These are phyloP conservation scores for Leistus spinibarbis DNA, from an alignment of 2,888 invertebrate species.

Conservation along the genomic window DNA sequence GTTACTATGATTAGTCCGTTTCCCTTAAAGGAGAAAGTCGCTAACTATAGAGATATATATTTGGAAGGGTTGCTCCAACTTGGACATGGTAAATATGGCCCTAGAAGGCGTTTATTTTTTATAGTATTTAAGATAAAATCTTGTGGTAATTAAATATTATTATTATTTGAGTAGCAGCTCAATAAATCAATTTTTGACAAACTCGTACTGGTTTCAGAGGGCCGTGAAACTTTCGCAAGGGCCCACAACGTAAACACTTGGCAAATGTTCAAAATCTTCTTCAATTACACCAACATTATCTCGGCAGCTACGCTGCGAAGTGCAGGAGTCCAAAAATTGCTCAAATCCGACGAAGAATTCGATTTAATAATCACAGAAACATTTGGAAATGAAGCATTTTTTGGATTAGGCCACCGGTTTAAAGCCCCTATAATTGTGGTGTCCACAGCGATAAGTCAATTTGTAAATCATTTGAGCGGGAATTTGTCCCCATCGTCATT, in stretches of 20 bases:
- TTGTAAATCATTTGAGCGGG: slow-evolving; percentile 47
- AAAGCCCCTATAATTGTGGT: slow-evolving; percentile 52
- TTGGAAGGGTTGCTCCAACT: slow-evolving; percentile 42
- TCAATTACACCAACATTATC: background rate
- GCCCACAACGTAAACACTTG: background rate
- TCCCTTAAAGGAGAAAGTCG: slow-evolving; percentile 41
- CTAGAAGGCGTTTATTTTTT: too few species aligned
- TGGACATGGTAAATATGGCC: background rate
- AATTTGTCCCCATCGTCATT: slow-evolving; percentile 52
- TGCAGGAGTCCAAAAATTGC: slow-evolving; percentile 10
- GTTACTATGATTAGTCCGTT: slow-evolving; percentile 59
- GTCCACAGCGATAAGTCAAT: slow-evolving; percentile 46
- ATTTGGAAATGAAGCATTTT: slow-evolving; percentile 51
- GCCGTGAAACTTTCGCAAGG: background rate
- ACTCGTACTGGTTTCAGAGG: background rate
- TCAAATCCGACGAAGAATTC: slow-evolving; percentile 44
- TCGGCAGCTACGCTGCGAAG: background rate
- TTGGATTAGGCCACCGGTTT: slow-evolving; percentile 51
- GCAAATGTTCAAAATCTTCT: background rate
- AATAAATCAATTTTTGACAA: background rate
- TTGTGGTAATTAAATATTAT: too few species aligned
- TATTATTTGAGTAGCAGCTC: background rate
- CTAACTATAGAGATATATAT: slow-evolving; percentile 46
- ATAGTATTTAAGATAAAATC: too few species aligned
- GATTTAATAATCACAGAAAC: slow-evolving; percentile 50